Conservation (phyloP, 64 coral and sea anemone genomes). For the Pocillopora damicornis region DNA sequence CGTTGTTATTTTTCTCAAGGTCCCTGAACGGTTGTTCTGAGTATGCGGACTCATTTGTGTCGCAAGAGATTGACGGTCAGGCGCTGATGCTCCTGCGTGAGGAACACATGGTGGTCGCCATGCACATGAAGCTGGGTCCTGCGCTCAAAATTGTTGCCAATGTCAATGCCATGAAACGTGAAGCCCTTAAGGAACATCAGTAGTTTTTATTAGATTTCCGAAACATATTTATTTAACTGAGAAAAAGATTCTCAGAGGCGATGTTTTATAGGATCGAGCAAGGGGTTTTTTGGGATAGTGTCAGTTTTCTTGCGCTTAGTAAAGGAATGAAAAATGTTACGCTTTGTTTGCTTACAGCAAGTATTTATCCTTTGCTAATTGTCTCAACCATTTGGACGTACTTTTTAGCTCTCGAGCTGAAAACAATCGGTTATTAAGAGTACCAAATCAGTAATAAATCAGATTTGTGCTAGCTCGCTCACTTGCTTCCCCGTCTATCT, state of each 20-base stretch:
- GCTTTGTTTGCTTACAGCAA: not conserved
- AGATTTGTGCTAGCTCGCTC: not conserved
- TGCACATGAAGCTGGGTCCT: conserved; percentile 98
- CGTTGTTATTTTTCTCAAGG: conserved; percentile 11
- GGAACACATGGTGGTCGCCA: conserved; percentile 92
- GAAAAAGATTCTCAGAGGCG: not conserved
- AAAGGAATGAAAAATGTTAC: not conserved
- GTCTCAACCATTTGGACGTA: too few relatives aligned
- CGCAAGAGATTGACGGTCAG: conserved; percentile 96
- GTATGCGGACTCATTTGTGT: conserved; percentile 85
- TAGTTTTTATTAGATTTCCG: not conserved
- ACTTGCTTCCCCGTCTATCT: not conserved
- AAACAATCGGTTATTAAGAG: too few relatives aligned
- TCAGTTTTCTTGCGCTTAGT: not conserved
- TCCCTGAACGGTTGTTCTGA: conserved; percentile 83
- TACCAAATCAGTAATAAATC: not conserved
- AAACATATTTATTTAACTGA: not conserved
- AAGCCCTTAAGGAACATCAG: conserved; percentile 60
- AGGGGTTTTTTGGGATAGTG: not conserved
- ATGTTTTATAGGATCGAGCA: not conserved
- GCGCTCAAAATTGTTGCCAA: conserved; percentile 94
- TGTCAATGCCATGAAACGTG: conserved; percentile 80
- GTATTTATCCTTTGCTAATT: too few relatives aligned
- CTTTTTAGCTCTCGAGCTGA: too few relatives aligned
- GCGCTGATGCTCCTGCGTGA: conserved; percentile 92